A percentile compares a stretch with the other conserved stretches of the same genome.
Conservation (phyloP, 2,113 vertebrate species). For the Thinocorus orbignyianus region DNA sequence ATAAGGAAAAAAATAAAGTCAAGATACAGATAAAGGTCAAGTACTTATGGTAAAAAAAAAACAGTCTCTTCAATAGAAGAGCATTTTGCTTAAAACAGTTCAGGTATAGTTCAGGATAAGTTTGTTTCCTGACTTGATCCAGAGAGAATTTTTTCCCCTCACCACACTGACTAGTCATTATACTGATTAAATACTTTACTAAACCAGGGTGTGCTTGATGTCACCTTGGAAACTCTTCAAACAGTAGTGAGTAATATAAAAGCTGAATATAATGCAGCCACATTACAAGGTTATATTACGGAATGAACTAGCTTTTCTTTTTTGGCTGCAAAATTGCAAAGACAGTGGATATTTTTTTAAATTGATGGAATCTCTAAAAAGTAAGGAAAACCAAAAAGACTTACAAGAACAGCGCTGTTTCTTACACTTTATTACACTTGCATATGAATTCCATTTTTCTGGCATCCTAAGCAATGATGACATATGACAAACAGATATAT, state of each 20-base stretch:
- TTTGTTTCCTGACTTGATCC: background rate
- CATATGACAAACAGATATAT: slow-evolving; percentile 9
- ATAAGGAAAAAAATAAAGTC: background rate
- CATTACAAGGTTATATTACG: slow-evolving; percentile 6
- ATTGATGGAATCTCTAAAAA: slow-evolving; percentile 47
- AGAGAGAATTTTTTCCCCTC: slow-evolving; percentile 8
- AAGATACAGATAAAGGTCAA: background rate
- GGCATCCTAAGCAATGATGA: slow-evolving; percentile 21
- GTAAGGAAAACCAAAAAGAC: background rate
- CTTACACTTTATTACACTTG: slow-evolving; percentile 47
- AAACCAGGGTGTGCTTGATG: slow-evolving; percentile 36
- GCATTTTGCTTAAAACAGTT: slow-evolving; percentile 3
- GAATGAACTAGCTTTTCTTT: slow-evolving; percentile 39
- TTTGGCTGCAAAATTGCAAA: slow-evolving; percentile 51
- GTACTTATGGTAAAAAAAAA: background rate
- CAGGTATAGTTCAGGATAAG: slow-evolving; percentile 1
- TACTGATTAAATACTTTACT: slow-evolving; percentile 66
- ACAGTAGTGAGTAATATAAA: slow-evolving; percentile 30
- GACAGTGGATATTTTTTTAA: slow-evolving; percentile 10
- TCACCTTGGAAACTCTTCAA: slow-evolving; percentile 63
- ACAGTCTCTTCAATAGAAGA: background rate
- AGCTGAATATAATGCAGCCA: background rate
- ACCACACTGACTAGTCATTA: slow-evolving; percentile 49
- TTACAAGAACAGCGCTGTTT: background rate
- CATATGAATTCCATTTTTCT: slow-evolving; percentile 45